Evolutionary conservation across 2,113 vertebrate genomes (phyloP), one percentile per base, ranked within the genome.

Genomic region (Psettodes erumei): DNA sequence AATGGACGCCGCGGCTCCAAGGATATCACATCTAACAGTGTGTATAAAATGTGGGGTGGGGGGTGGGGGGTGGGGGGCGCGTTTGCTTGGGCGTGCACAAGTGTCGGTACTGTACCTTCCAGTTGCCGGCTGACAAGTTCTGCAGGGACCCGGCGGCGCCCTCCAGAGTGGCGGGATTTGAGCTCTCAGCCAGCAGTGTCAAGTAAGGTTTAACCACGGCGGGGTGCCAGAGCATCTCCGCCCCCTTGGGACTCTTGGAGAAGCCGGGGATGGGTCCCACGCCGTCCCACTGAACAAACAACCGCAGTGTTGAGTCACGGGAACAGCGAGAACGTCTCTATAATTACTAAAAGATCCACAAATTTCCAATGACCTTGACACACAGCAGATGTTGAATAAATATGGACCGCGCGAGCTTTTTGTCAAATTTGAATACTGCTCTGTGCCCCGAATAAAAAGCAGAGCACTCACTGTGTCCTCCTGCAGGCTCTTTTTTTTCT

Each of bases 151-250:
- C 98, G 0, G 98, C 98, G 1, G 98, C 97, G 62, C 97, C 98
- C 88, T 99, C 98, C 54, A 99, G 94, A 5, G 98, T 99, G 33
- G 97, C 97, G 0, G 97, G 98, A 71, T 99, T 99, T 71, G 97
- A 99, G 91, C 98, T 99, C 91, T 99, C 97, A 18, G 98, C 97
- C 42, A 99, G 92, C 23, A 99, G 95, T 0, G 96, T 98, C 55
- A 99, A 94, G 91, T 99, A 99, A 0, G 98, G 97, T 89, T 99
- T 98, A 19, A 99, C 98, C 82, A 99, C 97, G 0, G 97, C 95
- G 0, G 98, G 98, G 88, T 99, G 97, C 98, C 98, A 99, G 5
- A 99, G 91, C 96, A 98, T 98, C 91, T 98, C 98, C 40, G 97
- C 96, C 0, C 98, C 98, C 82, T 97, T 97, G 6, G 98, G 98